Conservation (phyloP, 2,113 vertebrate species). For the Polypterus bichir region DNA sequence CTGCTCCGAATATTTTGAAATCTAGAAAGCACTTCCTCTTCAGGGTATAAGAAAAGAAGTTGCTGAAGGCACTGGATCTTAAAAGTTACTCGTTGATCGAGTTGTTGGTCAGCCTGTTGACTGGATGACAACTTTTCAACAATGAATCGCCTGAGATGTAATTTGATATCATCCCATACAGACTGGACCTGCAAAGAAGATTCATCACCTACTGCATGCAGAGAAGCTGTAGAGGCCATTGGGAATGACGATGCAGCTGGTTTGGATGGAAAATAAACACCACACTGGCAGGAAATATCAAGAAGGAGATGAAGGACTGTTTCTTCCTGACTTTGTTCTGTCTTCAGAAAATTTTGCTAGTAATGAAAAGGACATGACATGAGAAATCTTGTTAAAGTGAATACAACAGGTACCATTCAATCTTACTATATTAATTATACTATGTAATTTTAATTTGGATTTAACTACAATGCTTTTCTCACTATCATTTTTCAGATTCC, state of each 20-base stretch:
- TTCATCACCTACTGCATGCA: conserved; percentile 67
- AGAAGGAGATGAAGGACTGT: conserved; percentile 66
- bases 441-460: no score
- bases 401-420: neutral
- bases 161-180: conserved; percentile 71
- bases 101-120: conserved; percentile 26
- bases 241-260: conserved; percentile 38
- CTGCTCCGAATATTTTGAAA: conserved; percentile 70
- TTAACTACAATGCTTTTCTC: no score
- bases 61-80: conserved; percentile 60
- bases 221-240: conserved; percentile 38
- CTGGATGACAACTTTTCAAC: conserved; percentile 22
- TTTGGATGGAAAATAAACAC: conserved; percentile 60
- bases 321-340: conserved; percentile 63
- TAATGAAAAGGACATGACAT: neutral
- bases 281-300: conserved; percentile 66
- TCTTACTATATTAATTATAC: no score
- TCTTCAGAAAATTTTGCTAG: conserved; percentile 56
- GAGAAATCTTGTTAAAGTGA: conserved; percentile 18
- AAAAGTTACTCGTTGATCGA: conserved; percentile 38
- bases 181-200: conserved; percentile 59
- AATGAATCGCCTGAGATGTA: conserved; percentile 69
- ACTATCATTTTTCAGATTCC: no score
- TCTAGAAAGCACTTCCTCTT: conserved; percentile 64
- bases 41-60: conserved; percentile 75